Evolutionary conservation across 2,888 invertebrate genomes (phyloP).

Genomic region (Dicyrtoma fusca): DNA sequence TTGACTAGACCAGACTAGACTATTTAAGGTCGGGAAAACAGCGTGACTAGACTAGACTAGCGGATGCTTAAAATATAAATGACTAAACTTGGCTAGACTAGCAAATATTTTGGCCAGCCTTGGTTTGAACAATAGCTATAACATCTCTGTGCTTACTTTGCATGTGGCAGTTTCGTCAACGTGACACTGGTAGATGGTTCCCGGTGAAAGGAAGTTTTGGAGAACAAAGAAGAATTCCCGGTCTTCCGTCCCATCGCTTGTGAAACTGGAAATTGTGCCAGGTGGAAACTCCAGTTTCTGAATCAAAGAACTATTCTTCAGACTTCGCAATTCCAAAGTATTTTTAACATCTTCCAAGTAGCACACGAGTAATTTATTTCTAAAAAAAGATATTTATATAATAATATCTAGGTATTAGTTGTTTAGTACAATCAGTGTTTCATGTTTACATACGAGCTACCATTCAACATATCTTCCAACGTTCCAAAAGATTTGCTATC

Average conservation of each 20-base stretch:
- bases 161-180: constrained; percentile 66
- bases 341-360: constrained; percentile 82
- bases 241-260: constrained; percentile 24
- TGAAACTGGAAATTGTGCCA: constrained; percentile 17
- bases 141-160: constrained; percentile 60
- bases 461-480: too few relatives aligned
- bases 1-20: too few relatives aligned
- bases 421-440: too few relatives aligned
- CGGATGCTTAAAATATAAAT: too few relatives aligned
- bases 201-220: constrained; percentile 63
- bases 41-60: too few relatives aligned
- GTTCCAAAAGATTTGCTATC: too few relatives aligned
- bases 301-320: neutral
- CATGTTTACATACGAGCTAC: too few relatives aligned
- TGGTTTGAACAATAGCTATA: too few relatives aligned
- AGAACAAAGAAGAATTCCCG: constrained; percentile 32
- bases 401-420: too few relatives aligned
- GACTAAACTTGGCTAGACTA: too few relatives aligned
- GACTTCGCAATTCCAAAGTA: constrained; percentile 17
- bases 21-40: too few relatives aligned
- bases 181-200: constrained; percentile 68
- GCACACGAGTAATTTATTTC: constrained; percentile 78
- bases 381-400: neutral
- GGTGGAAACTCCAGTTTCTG: constrained; percentile 17
- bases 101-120: too few relatives aligned